phyloP scores from a whole-genome alignment of 2,113 vertebrate species.

The Silurus asotus region DNA sequence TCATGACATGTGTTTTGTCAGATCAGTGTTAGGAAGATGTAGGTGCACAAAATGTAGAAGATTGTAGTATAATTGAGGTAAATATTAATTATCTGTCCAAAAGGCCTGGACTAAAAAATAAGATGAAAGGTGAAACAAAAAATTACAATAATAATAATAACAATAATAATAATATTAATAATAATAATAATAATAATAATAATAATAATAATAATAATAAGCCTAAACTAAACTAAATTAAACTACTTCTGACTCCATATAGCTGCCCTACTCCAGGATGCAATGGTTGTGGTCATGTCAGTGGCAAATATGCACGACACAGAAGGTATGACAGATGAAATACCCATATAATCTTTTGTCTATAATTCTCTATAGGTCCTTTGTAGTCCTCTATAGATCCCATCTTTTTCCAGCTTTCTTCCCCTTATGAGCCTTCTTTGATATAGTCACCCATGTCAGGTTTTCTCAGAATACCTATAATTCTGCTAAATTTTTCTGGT shows the following conservation, averaged over 20 bases:
- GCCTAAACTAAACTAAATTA: constrained; percentile 54
- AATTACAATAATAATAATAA: not conserved
- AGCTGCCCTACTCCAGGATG: constrained; percentile 98
- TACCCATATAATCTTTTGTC: constrained; percentile 10
- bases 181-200: not conserved
- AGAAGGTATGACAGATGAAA: constrained; percentile 84
- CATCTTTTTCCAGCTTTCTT: not conserved
- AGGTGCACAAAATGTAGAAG: not conserved
- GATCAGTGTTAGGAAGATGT: not conserved
- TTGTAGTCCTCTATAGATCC: not conserved
- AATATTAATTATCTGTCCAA: not conserved
- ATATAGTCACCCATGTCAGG: not conserved
- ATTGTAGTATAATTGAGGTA: not conserved
- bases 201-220: not conserved
- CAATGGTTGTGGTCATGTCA: constrained; percentile 91
- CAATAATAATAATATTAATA: constrained; percentile 25
- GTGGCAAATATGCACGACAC: constrained; percentile 94
- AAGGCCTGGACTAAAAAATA: not conserved
- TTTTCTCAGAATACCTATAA: not conserved
- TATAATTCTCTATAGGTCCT: not conserved
- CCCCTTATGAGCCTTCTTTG: constrained; percentile 13
- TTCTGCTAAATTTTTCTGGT: constrained; percentile 56
- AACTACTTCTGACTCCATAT: constrained; percentile 70
- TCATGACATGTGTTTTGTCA: not conserved
- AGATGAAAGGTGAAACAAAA: not conserved